Base-by-base conservation (phyloP, 2,797 vertebrate species). In the Diglossa cyanea region DNA sequence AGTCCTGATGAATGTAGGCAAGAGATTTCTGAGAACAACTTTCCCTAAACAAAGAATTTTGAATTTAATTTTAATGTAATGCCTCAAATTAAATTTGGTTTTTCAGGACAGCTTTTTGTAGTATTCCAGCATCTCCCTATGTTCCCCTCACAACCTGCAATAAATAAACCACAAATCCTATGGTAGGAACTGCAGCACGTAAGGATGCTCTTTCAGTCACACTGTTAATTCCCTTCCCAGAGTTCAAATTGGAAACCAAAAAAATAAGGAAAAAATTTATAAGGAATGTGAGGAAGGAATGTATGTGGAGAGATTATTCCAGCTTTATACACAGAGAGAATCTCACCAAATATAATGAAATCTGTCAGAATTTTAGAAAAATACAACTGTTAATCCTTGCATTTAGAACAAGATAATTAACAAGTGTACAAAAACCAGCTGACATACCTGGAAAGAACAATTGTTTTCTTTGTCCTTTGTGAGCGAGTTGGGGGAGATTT, bases 391-490 rank as follows among this genome's bases (percentile, higher is more conserved):
- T 93, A 87, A 70, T 70, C 26, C 90, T 78, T 76, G 30, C 21
- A 42, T 88, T 92, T 89, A 74, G 85, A 79, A 51, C 55, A 76
- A 88, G 35, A 37, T 45, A 50, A 82, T 63, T 90, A 83, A 75
- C n/a, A 94, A 87, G 42, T 45, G 21, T 48, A 63, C 15, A 66
- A 88, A 91, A 63, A 28, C 20, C 23, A 81, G 12, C 7, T 40
- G 37, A 77, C n/a, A 58, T 44, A 87, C 60, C 68, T 95, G 77
- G 16, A 77, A 92, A 92, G 5, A 90, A 8, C n/a, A 83, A 62
- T 62, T 85, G 55, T 75, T 90, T 86, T 60, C 67, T 90, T 94
- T 91, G 71, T 58, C 77, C 51, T 54, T 78, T 76, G 15, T 76
- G 24, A 87, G 9, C 72, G 31, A 81, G 19, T 47, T 75, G 17